Base-by-base conservation (phyloP, 2,888 invertebrate genomes). In the Drosophila ezoana region DNA sequence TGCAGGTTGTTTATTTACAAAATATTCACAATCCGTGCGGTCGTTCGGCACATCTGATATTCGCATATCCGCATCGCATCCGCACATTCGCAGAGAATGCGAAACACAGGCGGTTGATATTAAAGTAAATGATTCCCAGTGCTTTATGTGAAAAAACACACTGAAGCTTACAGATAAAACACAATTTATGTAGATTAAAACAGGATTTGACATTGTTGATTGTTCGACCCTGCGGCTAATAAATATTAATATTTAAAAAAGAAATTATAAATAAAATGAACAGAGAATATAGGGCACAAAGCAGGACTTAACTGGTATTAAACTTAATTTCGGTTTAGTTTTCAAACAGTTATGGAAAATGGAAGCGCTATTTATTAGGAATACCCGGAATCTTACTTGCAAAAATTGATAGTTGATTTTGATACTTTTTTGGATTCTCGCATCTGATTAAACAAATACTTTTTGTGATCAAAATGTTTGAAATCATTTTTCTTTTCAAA, bases 1-100 rank as follows among this genome's bases (percentile, higher is more conserved):
- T 35, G 18, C 43, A 23, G 61, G 52, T 52, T 47, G 35, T 35
- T 35, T 28, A 32, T 64, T 52, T 13, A 52, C 43, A 13, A 3
- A 60, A 35, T 45, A 18, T 45, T 45, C 33, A 35, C 51, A 59
- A 52, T 51, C 10, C 11, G 10, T 43, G 23, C 40, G 16, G 23
- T 41, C 35, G 16, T 47, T 16, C 3, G 35, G 33, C 20, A 33
- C 14, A 20, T 28, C 16, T 40, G 11, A 35, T 35, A 35, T 35
- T n/a, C 10, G 35, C 14, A 32, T 8, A 32, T 44, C 13, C 43
- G 43, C 43, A 44, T 2, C 28, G 14, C 8, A 48, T 35, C 35
- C 35, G 23, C 13, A 5, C 11, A 5, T 37, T 14, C 14, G 23
- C 44, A 44, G 13, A 3, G 13, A 13, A 5, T 40, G 14, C 11